Conservation (phyloP, 2,113 vertebrate genomes). For the Choloepus hoffmanni region DNA sequence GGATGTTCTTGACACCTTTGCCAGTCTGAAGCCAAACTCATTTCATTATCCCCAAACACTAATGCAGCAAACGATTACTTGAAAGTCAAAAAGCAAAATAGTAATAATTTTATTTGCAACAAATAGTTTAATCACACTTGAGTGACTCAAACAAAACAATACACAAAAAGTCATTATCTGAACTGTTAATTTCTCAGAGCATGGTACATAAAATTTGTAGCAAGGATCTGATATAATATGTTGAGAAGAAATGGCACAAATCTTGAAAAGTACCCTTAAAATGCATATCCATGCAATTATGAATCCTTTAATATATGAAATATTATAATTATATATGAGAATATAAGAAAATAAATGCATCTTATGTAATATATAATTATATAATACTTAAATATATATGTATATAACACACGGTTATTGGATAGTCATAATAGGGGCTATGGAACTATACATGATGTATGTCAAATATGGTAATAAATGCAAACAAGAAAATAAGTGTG, state of each 20-base stretch:
- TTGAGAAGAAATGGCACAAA: not conserved
- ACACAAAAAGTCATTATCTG: not conserved
- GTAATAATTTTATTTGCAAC: constrained; percentile 26
- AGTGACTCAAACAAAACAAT: not conserved
- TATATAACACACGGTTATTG: not conserved
- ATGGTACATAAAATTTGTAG: not conserved
- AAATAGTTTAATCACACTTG: constrained; percentile 41
- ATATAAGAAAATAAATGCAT: no score
- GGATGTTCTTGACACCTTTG: constrained; percentile 34
- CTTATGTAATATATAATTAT: no score
- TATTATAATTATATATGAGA: no score
- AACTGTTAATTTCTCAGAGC: not conserved
- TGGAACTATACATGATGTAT: not conserved
- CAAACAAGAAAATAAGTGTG: not conserved
- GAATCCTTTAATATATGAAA: not conserved
- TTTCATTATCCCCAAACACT: constrained; percentile 22
- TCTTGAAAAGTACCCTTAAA: not conserved
- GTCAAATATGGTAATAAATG: not conserved
- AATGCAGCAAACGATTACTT: constrained; percentile 14
- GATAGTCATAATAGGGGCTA: not conserved
- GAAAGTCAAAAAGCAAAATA: constrained; percentile 24
- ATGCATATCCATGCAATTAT: not conserved
- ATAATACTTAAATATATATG: no score
- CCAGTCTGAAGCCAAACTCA: constrained; percentile 52
- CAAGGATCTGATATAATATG: not conserved